Conservation (phyloP, 2,113 vertebrate genomes). For the Macquaria australasica region DNA sequence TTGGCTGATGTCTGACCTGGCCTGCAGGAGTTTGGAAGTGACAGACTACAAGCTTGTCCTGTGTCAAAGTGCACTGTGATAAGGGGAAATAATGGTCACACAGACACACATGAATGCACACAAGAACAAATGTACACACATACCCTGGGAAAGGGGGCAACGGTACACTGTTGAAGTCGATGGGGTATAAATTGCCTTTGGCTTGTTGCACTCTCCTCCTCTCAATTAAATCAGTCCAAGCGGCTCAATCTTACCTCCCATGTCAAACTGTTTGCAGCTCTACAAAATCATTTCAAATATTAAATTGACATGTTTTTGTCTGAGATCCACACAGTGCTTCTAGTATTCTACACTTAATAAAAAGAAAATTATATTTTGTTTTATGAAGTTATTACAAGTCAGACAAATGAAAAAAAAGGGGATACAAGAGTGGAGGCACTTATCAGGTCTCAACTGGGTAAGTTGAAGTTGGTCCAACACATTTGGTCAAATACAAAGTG, state of each 20-base stretch:
- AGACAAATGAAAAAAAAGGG: not conserved
- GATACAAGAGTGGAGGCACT: not conserved
- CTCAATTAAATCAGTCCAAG: slow-evolving; percentile 1
- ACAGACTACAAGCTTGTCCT: slow-evolving; percentile 62
- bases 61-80: slow-evolving; percentile 49
- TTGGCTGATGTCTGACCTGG: slow-evolving; percentile 56
- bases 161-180: not conserved
- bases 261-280: not conserved
- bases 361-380: not conserved
- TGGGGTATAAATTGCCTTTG: not conserved
- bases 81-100: slow-evolving; percentile 25
- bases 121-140: not conserved
- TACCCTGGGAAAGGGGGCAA: not conserved
- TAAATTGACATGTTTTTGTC: not conserved
- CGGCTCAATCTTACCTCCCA: not conserved
- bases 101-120: not conserved
- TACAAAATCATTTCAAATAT: not conserved
- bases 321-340: not conserved
- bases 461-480: not conserved
- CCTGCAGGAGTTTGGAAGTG: slow-evolving; percentile 55
- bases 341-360: not conserved
- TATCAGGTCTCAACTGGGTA: not conserved
- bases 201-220: slow-evolving; percentile 6
- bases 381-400: not conserved
- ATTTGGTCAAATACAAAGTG: not conserved